phyloP scores from a whole-genome alignment of 2,797 vertebrate genomes.

The Bucorvus abyssinicus region DNA sequence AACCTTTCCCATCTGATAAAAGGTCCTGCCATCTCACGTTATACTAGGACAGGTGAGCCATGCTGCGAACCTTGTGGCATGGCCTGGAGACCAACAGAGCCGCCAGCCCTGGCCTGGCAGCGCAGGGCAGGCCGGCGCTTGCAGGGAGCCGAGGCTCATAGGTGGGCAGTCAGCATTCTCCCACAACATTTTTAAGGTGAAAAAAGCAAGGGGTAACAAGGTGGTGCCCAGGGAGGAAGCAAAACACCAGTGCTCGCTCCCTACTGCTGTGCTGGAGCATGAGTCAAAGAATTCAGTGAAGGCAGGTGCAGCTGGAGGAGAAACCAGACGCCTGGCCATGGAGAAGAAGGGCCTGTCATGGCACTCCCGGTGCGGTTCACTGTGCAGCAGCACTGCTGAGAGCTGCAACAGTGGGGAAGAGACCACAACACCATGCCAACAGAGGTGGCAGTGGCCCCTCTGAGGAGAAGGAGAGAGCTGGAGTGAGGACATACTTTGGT shows the following conservation, averaged over 20 bases:
- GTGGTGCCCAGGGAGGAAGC: accelerated
- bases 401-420: background rate
- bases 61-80: accelerated
- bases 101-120: accelerated
- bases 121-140: background rate
- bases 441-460: background rate
- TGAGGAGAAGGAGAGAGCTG: background rate
- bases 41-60: accelerated
- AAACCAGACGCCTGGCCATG: background rate
- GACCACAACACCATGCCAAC: background rate
- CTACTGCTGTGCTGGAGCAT: background rate
- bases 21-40: background rate
- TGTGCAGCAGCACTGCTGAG: too few species aligned
- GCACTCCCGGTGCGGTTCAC: accelerated
- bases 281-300: background rate
- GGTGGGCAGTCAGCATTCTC: background rate
- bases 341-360: background rate
- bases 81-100: background rate
- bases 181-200: background rate
- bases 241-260: background rate
- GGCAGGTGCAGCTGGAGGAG: background rate
- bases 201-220: background rate
- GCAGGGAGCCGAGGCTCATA: accelerated
- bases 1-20: background rate
- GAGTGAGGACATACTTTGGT: background rate